These are phyloP conservation scores for Myotis yumanensis DNA, from an alignment of 2,113 vertebrate genomes.

Conservation along the genomic window DNA sequence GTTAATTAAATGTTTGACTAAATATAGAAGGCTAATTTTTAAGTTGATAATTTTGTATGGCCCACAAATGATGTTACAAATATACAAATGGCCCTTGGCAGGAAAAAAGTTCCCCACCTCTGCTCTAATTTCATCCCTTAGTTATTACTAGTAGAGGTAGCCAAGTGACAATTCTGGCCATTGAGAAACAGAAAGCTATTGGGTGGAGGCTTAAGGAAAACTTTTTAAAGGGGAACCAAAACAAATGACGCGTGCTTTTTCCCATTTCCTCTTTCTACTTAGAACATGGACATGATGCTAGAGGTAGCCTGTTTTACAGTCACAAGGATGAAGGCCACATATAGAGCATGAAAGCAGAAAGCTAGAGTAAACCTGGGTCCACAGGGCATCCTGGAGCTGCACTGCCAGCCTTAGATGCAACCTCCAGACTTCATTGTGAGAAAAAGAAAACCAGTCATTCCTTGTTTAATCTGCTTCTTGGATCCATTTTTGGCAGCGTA, in stretches of 20 bases:
- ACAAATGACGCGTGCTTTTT: not conserved
- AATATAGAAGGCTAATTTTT: too few species aligned
- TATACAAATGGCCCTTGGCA: too few species aligned
- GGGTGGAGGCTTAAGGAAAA: not conserved
- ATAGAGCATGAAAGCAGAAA: not conserved
- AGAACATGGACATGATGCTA: not conserved
- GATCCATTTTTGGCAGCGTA: not conserved
- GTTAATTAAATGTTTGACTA: too few species aligned
- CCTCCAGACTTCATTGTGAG: not conserved
- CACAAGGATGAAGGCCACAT: not conserved
- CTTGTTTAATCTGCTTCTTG: constrained; percentile 13
- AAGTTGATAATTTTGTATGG: too few species aligned
- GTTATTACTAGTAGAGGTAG: not conserved
- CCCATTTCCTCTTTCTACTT: not conserved
- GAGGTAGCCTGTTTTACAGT: not conserved
- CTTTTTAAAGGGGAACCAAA: constrained; percentile 15
- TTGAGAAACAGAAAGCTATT: not conserved
- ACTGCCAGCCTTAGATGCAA: not conserved
- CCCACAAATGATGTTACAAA: too few species aligned
- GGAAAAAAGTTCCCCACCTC: too few species aligned
- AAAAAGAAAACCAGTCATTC: constrained; percentile 20
- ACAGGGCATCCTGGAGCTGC: not conserved
- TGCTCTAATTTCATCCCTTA: not conserved
- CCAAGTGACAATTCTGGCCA: not conserved
- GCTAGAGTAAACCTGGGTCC: not conserved